phyloP scores from a whole-genome alignment of 2,113 vertebrate species.

The Larimichthys crocea region DNA sequence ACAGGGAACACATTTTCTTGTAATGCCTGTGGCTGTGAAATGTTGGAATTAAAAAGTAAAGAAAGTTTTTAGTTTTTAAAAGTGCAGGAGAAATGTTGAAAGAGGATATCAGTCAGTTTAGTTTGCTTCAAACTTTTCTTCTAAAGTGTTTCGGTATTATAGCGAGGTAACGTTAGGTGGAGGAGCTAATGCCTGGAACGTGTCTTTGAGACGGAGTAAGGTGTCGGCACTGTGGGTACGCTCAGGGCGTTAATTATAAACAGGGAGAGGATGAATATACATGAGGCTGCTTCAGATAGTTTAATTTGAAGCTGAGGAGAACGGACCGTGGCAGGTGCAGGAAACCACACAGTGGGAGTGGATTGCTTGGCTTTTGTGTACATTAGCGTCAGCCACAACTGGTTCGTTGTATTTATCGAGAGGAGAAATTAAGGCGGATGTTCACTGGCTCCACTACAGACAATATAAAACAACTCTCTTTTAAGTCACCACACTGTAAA shows the following conservation, averaged over 20 bases:
- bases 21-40: too few relatives aligned
- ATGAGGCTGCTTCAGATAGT: constrained; percentile 37
- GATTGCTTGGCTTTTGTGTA: constrained; percentile 6
- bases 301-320: constrained; percentile 39
- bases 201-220: neutral
- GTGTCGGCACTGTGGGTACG: constrained; percentile 8
- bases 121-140: neutral
- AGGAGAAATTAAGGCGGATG: neutral
- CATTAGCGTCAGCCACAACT: neutral
- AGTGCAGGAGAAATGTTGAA: constrained; percentile 13
- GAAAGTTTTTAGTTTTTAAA: constrained; percentile 27
- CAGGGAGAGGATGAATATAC: constrained; percentile 45
- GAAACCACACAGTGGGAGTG: neutral
- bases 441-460: constrained; percentile 9
- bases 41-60: neutral
- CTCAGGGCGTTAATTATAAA: constrained; percentile 59
- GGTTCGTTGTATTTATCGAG: neutral
- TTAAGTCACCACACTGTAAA: constrained; percentile 35
- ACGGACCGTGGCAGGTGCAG: constrained; percentile 12
- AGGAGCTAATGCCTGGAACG: neutral
- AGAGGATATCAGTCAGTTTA: neutral
- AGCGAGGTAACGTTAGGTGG: neutral
- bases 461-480: constrained; percentile 10
- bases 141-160: neutral
- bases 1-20: neutral